Percentiles rank a stretch among this genome's conserved stretches.
phyloP scores from a whole-genome alignment of 2,888 invertebrate species.

The Trilocha varians region DNA sequence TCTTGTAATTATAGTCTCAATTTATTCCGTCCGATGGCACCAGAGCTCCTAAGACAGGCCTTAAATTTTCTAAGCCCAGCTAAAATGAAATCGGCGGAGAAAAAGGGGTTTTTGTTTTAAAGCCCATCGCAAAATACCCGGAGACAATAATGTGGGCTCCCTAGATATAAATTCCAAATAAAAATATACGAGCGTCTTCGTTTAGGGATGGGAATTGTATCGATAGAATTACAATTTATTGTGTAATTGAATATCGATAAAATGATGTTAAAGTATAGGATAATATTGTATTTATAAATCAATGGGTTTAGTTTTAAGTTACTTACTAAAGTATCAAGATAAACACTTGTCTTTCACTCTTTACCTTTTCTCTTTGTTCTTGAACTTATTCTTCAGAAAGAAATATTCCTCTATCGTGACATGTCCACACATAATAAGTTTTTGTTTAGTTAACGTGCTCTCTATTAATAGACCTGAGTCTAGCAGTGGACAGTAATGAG shows the following conservation, averaged over 20 bases:
- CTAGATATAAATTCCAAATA: conserved; percentile 69
- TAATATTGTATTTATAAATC: too few relatives aligned
- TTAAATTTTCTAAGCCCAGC: conserved; percentile 70
- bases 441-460: too few relatives aligned
- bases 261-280: background rate
- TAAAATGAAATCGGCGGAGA: conserved; percentile 68
- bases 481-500: too few relatives aligned
- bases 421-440: too few relatives aligned
- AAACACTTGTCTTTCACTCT: too few relatives aligned
- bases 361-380: too few relatives aligned
- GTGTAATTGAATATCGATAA: background rate
- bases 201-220: conserved; percentile 24
- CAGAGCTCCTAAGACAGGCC: conserved; percentile 52
- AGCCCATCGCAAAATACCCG: conserved; percentile 68
- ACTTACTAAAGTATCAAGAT: too few relatives aligned
- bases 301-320: too few relatives aligned
- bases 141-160: conserved; percentile 72
- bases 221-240: background rate
- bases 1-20: too few relatives aligned
- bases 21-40: conserved; percentile 50
- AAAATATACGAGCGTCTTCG: conserved; percentile 46
- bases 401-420: too few relatives aligned
- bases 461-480: too few relatives aligned
- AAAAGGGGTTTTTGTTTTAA: conserved; percentile 73
- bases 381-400: too few relatives aligned